Evolutionary conservation across 2,888 invertebrate genomes (phyloP), one percentile per base, ranked within the genome.

Genomic region (Cryptosula pallasiana): DNA sequence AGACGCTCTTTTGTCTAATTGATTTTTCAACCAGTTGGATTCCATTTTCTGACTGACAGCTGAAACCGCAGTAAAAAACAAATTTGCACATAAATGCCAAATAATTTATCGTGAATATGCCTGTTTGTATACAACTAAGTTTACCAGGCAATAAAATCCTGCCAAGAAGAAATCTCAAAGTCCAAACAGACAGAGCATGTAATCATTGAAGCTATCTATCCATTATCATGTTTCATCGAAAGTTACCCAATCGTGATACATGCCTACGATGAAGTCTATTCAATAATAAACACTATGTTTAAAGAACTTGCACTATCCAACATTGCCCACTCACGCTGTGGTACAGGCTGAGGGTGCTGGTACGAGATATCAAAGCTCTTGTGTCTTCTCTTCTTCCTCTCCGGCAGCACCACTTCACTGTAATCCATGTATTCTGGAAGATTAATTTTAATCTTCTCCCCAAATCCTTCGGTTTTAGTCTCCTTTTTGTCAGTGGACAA

Each of bases 371-470:
- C 32, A 3, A 63, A 13, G 32, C 5, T 63, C 27, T 32, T 63
- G 9, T 63, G 32, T 63, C 16, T 2, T 32, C 9, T 27, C 29
- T 13, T 27, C 29, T 32, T 16, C 5, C 34, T 63, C 2, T 27
- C 32, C 3, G 63, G 63, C 27, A 63, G 34, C 27, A 5, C 13
- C 32, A 63, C 63, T 32, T 63, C 29, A 63, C 63, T 63, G 63
- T 29, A 63, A 32, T 63, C 63, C 27, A 13, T 34, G n/a, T 32
- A 63, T 3, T 25, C 32, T 27, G 63, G 25, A 32, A 27, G 34
- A 32, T 63, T 63, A 2, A 63, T n/a, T 32, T 63, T 63, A 32
- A 63, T 32, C 34, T 63, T 63, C 5, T 20, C 63, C 25, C 63
- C 63, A n/a, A 63, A 63, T 3, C 25, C 45, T 20, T n/a, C n/a